Percentiles rank a stretch among this genome's conserved stretches.
These are phyloP conservation scores for Arrhopalites spinosus DNA, from an alignment of 2,888 invertebrate species.

Conservation along the genomic window DNA sequence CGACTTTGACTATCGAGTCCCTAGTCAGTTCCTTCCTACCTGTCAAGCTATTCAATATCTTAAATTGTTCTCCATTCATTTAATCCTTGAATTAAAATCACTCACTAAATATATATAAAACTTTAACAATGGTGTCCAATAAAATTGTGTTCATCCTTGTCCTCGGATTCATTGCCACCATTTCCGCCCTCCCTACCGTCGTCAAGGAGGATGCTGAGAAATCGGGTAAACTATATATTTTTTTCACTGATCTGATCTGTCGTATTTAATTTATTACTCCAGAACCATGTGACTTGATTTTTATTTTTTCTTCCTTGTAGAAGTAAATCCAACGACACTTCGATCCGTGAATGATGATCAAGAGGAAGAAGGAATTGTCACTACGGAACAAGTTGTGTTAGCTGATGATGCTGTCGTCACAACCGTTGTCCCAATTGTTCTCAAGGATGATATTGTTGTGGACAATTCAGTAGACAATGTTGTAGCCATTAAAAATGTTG, in stretches of 20 bases:
- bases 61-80: not conserved
- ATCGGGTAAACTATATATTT: not conserved
- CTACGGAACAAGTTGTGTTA: not conserved
- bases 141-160: not conserved
- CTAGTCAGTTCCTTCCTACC: slow-evolving; percentile 36
- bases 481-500: not conserved
- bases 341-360: not conserved
- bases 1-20: not conserved
- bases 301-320: not conserved
- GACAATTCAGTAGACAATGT: not conserved
- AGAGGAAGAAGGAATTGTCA: not conserved
- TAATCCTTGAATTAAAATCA: not conserved
- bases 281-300: not conserved
- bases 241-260: too few relatives aligned
- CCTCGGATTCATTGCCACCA: not conserved
- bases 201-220: not conserved
- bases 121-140: not conserved
- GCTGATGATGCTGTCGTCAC: not conserved
- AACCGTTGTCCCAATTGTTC: not conserved
- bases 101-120: not conserved
- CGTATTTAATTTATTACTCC: not conserved
- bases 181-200: not conserved
- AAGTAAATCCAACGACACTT: not conserved
- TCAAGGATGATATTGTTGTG: not conserved
- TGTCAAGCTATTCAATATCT: not conserved